Conservation (phyloP, 2,888 invertebrate species). For the Cheilosia vernalis region DNA sequence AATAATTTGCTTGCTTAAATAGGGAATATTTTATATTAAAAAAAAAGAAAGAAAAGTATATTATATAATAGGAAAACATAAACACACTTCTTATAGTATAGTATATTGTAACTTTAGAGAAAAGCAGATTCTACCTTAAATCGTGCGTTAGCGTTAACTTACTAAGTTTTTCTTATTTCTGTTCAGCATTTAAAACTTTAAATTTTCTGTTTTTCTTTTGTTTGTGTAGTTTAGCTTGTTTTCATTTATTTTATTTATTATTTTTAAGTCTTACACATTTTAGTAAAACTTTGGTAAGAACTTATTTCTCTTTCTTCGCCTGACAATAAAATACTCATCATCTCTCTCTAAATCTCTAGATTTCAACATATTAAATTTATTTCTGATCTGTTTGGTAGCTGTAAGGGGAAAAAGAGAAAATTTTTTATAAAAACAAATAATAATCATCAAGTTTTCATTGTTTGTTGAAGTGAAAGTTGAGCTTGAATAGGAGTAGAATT, state of each 20-base stretch:
- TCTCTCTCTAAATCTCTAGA: constrained; percentile 73
- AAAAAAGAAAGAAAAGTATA: constrained; percentile 14
- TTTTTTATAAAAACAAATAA: constrained; percentile 72
- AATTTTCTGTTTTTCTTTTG: background rate
- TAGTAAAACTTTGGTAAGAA: constrained; percentile 64
- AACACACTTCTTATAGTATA: constrained; percentile 57
- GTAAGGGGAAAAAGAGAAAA: constrained; percentile 73
- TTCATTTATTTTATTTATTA: background rate
- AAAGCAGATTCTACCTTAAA: constrained; percentile 52
- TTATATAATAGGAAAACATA: constrained; percentile 67
- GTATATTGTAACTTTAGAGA: constrained; percentile 24
- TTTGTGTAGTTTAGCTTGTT: too few relatives aligned
- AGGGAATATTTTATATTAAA: constrained; percentile 44
- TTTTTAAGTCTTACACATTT: constrained; percentile 27
- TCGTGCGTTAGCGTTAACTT: constrained; percentile 41
- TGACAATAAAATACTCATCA: constrained; percentile 75
- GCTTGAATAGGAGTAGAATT: constrained; percentile 56
- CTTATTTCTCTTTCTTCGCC: constrained; percentile 74
- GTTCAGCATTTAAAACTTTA: constrained; percentile 52
- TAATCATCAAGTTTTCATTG: constrained; percentile 60
- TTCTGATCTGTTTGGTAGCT: constrained; percentile 76
- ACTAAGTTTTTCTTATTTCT: constrained; percentile 30
- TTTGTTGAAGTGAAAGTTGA: constrained; percentile 60
- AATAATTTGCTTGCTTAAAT: constrained; percentile 39
- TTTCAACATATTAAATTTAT: constrained; percentile 74